These are phyloP conservation scores for Numida meleagris DNA, from an alignment of 2,113 vertebrate genomes.

Conservation along the genomic window DNA sequence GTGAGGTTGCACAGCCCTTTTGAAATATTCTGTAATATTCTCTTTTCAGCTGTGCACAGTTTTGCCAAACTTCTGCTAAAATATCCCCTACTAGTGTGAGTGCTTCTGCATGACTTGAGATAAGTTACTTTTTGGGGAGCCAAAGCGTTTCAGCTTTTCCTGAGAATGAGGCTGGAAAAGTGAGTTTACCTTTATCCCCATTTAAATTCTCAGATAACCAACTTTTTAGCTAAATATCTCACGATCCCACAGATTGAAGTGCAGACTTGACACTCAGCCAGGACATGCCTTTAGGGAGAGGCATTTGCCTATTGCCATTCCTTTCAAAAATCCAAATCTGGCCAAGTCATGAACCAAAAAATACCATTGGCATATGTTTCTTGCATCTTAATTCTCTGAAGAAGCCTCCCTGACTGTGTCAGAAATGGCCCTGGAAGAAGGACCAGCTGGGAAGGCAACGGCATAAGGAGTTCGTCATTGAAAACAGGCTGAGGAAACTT, in stretches of 20 bases:
- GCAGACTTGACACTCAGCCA: background rate
- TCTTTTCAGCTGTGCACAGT: background rate
- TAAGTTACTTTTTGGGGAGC: background rate
- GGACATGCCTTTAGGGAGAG: background rate
- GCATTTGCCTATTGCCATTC: background rate
- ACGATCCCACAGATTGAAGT: background rate
- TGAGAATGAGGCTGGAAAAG: background rate
- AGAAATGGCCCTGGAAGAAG: background rate
- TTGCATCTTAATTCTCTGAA: conserved; percentile 16
- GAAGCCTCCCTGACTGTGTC: background rate
- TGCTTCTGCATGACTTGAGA: background rate
- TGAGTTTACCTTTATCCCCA: background rate
- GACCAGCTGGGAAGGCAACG: background rate
- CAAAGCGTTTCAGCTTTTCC: background rate
- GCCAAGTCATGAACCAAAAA: background rate
- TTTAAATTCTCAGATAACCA: conserved; percentile 1
- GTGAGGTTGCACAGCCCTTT: background rate
- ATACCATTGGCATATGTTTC: background rate
- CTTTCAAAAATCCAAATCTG: conserved; percentile 3
- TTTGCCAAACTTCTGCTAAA: conserved; percentile 7
- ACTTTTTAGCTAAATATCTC: background rate
- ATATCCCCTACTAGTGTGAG: background rate
- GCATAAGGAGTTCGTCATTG: background rate
- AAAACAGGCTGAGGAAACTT: background rate
- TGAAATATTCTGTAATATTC: background rate